Conservation (phyloP, 1,140 invertebrate genomes). For the Halictus rubicundus region DNA sequence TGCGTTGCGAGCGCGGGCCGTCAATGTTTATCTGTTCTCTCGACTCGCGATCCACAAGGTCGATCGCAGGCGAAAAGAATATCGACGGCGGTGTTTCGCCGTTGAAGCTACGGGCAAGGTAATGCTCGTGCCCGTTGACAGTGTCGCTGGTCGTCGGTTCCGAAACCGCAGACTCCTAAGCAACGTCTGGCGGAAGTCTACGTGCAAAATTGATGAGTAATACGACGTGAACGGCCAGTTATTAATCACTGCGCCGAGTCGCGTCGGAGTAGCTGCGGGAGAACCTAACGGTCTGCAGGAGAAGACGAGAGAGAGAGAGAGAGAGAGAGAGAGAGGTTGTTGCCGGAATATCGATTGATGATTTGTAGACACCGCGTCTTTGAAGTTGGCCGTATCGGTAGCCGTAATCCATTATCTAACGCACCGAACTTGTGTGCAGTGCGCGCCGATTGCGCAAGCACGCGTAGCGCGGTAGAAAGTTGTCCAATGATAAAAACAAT, state of each 20-base stretch:
- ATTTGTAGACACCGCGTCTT: conserved; percentile 16
- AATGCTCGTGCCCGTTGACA: conserved; percentile 26
- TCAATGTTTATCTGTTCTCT: conserved; percentile 56
- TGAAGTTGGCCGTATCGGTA: conserved; percentile 4
- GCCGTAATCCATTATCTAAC: conserved; percentile 1
- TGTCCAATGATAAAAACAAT: conserved; percentile 1
- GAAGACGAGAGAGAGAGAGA: neutral
- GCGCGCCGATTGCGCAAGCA: conserved; percentile 27
- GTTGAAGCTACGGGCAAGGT: conserved; percentile 31
- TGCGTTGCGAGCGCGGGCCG: conserved; percentile 7
- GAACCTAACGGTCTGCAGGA: conserved; percentile 44
- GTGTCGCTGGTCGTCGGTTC: conserved; percentile 41
- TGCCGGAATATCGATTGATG: conserved; percentile 54
- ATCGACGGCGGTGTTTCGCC: conserved; percentile 19
- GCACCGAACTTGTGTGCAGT: neutral
- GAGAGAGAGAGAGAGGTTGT: neutral
- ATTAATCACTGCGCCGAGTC: conserved; percentile 57
- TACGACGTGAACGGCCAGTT: conserved; percentile 64
- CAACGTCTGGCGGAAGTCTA: conserved; percentile 70
- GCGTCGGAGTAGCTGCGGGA: conserved; percentile 47
- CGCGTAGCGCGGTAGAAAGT: conserved; percentile 13
- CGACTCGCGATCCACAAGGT: conserved; percentile 48
- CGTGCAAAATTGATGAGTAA: conserved; percentile 66
- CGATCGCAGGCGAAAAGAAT: conserved; percentile 34
- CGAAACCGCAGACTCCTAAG: conserved; percentile 70